Base-by-base conservation (phyloP, 2,888 invertebrate genomes). In the Callinectes sapidus region DNA sequence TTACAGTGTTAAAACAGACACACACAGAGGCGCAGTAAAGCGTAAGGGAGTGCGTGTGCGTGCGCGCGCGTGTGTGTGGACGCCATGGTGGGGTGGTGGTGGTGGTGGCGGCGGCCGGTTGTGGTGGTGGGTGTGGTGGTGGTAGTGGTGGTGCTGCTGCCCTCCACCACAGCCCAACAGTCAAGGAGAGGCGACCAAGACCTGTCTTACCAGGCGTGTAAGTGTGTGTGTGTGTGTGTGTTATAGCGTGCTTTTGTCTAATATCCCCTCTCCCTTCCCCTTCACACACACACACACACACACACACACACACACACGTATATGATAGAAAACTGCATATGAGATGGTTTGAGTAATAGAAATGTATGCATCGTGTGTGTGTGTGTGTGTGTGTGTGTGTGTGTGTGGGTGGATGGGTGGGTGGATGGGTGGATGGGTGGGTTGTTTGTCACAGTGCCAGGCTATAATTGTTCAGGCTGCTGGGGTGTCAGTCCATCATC, bases 401-500 rank as follows among this genome's bases (percentile, higher is more conserved):
- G 55, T 55, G 55, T 55, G 55, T 55, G 55, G 2, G 55, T 55
- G 55, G 2, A 13, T 55, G 55, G 2, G 55, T 55, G 55, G 2
- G 55, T 55, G 55, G 2, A 13, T 55, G 55, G 32, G 77, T 77
- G 77, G 77, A 32, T 77, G 77, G 77, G 77, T 77, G 28, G 77
- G 66, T 66, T 32, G 77, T 5, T 77, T 77, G 42, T 77, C 77
- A 77, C 32, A 8, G 77, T 77, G 77, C 77, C 77, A 77, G 77
- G 77, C 77, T 77, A 77, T 77, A 77, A n/a, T n/a, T n/a, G n/a
- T 32, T 77, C 10, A 32, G 10, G 13, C 66, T 23, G 13, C 66
- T 23, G 6, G 6, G n/a, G n/a, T 71, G 66, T 71, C 77, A 77
- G 77, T 14, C 77, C 32, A 23, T 71, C 71, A 71, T 71, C 16